A percentile compares a stretch with the other conserved stretches of the same genome.
Conservation (phyloP, 1,140 invertebrate genomes). For the Lepidurus apus region DNA sequence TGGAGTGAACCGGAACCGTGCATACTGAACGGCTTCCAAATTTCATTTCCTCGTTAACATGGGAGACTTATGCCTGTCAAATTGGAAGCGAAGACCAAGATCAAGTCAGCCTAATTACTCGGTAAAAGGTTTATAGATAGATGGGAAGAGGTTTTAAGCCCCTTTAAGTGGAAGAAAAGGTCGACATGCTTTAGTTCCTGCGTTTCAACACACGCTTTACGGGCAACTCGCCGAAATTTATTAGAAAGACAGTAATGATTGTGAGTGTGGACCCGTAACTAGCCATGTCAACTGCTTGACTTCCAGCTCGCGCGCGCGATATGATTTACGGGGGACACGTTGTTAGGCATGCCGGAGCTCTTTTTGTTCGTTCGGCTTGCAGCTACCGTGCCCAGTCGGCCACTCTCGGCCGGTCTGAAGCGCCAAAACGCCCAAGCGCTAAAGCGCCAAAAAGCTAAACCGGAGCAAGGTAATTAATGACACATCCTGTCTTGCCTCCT, state of each 20-base stretch:
- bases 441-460: background rate
- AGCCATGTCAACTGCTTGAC: background rate
- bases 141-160: too few relatives aligned
- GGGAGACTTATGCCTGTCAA: background rate
- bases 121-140: background rate
- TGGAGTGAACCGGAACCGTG: slow-evolving; percentile 2
- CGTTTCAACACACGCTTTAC: slow-evolving; percentile 4
- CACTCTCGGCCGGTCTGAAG: background rate
- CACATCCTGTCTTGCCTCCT: background rate
- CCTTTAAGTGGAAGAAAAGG: background rate
- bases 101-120: background rate
- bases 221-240: background rate
- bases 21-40: background rate
- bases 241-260: background rate
- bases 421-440: background rate
- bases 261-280: background rate
- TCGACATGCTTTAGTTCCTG: background rate
- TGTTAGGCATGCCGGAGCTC: background rate
- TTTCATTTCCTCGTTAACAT: background rate
- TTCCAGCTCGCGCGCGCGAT: background rate
- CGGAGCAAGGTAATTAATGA: slow-evolving; percentile 2
- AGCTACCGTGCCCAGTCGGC: background rate
- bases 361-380: background rate
- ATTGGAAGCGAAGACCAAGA: background rate
- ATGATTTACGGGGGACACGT: slow-evolving; percentile 14